phyloP scores from a whole-genome alignment of 2,888 invertebrate genomes.

The Leptinotarsa haldemani region DNA sequence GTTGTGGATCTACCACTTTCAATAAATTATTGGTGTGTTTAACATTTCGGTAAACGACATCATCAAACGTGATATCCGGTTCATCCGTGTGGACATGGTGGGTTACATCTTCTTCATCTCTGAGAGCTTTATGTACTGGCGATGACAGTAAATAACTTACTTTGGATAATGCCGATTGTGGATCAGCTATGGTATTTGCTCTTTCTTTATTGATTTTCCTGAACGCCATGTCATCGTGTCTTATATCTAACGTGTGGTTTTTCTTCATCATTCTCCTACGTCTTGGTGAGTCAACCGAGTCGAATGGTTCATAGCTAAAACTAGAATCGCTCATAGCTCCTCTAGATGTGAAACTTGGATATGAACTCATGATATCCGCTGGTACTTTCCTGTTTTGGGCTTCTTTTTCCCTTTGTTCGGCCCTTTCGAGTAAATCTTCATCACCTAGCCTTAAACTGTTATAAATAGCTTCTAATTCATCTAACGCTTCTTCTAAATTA shows the following conservation, averaged over 20 bases:
- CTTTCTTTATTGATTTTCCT: constrained; percentile 76
- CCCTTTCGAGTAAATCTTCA: constrained; percentile 83
- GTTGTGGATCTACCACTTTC: constrained; percentile 83
- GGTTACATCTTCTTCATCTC: constrained; percentile 65
- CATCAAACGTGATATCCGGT: constrained; percentile 86
- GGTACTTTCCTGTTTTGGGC: constrained; percentile 57
- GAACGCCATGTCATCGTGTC: constrained; percentile 85
- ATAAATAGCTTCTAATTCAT: constrained; percentile 91
- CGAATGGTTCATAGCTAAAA: constrained; percentile 63
- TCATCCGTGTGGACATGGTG: constrained; percentile 65
- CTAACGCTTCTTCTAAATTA: constrained; percentile 88
- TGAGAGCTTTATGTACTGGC: constrained; percentile 72
- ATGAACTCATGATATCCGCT: constrained; percentile 50
- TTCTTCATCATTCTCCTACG: constrained; percentile 58
- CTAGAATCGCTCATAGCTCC: constrained; percentile 64
- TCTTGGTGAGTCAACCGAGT: constrained; percentile 58
- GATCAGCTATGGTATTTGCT: constrained; percentile 65
- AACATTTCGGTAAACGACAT: constrained; percentile 85
- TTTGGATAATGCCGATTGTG: constrained; percentile 67
- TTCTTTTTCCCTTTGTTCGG: constrained; percentile 76
- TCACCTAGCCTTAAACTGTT: constrained; percentile 88
- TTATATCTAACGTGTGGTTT: constrained; percentile 72
- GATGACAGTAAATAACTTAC: constrained; percentile 78
- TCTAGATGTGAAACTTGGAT: constrained; percentile 53
- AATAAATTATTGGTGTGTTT: constrained; percentile 80